phyloP scores from a whole-genome alignment of 2,888 invertebrate species.

The Apamea monoglypha region DNA sequence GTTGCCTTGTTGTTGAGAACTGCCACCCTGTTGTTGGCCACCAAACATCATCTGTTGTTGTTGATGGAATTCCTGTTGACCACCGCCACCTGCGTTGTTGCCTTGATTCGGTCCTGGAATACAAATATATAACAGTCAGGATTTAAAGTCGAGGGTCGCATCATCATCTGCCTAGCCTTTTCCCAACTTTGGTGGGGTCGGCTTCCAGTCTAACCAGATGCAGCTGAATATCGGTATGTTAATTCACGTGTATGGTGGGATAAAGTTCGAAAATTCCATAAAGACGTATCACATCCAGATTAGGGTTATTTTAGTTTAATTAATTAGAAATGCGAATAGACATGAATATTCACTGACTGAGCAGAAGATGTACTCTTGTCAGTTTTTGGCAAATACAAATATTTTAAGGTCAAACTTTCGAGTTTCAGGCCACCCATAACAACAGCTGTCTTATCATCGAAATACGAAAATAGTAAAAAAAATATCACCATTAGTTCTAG shows the following conservation, averaged over 20 bases:
- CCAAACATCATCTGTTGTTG: constrained; percentile 94
- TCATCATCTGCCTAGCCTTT: background rate
- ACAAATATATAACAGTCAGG: background rate
- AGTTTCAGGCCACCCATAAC: background rate
- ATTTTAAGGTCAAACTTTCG: background rate
- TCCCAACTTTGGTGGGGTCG: background rate
- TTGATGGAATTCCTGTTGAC: constrained; percentile 89
- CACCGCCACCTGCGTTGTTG: constrained; percentile 81
- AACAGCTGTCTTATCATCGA: background rate
- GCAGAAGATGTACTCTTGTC: background rate
- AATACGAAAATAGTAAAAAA: background rate
- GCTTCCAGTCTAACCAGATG: background rate
- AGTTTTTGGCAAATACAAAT: background rate
- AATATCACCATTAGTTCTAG: background rate
- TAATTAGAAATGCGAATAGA: background rate
- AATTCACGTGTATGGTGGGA: background rate
- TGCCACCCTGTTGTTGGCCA: constrained; percentile 88
- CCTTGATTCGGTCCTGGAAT: constrained; percentile 85
- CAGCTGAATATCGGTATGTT: background rate
- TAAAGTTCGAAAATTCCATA: background rate
- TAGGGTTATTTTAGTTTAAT: background rate
- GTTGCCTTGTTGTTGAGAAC: constrained; percentile 91
- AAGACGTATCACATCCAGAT: background rate
- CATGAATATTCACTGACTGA: background rate
- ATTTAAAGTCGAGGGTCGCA: background rate